Conservation (phyloP, 2,888 invertebrate species). For the Drosophila bunnanda region DNA sequence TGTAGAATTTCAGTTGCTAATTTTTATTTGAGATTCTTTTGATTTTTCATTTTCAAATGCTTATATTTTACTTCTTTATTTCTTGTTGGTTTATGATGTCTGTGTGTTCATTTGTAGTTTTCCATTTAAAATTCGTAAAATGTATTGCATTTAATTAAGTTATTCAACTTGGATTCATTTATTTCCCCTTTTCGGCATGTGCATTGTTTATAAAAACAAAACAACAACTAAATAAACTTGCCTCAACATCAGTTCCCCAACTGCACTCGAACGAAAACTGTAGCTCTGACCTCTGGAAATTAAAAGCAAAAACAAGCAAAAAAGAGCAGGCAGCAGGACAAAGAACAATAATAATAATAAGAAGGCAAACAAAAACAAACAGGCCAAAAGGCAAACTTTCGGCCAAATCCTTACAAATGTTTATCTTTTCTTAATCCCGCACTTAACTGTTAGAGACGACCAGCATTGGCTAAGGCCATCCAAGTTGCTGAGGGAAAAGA, state of each 20-base stretch:
- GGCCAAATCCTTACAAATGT: slow-evolving; percentile 84
- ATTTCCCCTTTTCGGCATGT: not conserved
- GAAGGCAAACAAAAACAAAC: slow-evolving; percentile 74
- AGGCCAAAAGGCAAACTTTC: slow-evolving; percentile 76
- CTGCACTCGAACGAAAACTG: slow-evolving; percentile 35
- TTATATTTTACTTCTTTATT: not conserved
- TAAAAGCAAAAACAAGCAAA: slow-evolving; percentile 25
- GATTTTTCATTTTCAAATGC: not conserved
- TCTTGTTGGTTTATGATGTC: too few species aligned
- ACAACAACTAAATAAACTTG: slow-evolving; percentile 2
- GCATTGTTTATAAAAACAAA: not conserved
- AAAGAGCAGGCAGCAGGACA: slow-evolving; percentile 24
- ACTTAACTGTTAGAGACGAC: slow-evolving; percentile 76
- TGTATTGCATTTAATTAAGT: not conserved
- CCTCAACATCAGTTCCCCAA: slow-evolving; percentile 43
- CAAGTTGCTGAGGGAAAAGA: not conserved
- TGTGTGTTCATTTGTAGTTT: not conserved
- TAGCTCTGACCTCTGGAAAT: slow-evolving; percentile 28
- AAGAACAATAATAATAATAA: slow-evolving; percentile 68
- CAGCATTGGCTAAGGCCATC: slow-evolving; percentile 62
- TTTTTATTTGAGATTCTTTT: not conserved
- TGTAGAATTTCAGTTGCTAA: not conserved
- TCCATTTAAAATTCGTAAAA: accelerated
- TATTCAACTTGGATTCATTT: not conserved
- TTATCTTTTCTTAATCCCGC: slow-evolving; percentile 84